phyloP scores from a whole-genome alignment of 2,888 invertebrate species.

The Latrodectus elegans region DNA sequence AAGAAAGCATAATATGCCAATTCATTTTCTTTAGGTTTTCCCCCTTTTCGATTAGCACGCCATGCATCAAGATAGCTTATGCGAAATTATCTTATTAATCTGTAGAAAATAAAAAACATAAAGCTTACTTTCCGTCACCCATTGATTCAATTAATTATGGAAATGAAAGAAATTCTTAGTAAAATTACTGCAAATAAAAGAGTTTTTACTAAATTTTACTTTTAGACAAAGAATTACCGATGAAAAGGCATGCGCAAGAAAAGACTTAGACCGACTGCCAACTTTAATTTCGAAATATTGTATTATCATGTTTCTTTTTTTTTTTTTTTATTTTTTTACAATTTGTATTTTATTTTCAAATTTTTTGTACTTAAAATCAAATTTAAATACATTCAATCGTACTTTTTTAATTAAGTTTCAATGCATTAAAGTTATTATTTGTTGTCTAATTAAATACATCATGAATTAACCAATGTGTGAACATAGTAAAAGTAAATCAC shows the following conservation, averaged over 20 bases:
- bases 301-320: no score
- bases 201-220: neutral
- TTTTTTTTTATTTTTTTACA: no score
- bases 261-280: neutral
- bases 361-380: no score
- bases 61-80: conserved; percentile 28
- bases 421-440: no score
- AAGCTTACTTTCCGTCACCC: conserved; percentile 38
- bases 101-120: neutral
- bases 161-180: neutral
- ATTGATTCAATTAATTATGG: neutral
- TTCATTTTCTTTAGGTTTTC: conserved; percentile 20
- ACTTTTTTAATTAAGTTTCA: no score
- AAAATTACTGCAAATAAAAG: neutral
- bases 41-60: conserved; percentile 31
- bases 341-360: no score
- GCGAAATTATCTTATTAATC: neutral
- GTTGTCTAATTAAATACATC: no score
- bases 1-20: neutral
- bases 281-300: no score
- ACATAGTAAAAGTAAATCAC: no score
- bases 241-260: conserved; percentile 55
- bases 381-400: no score
- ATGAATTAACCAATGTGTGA: no score
- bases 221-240: conserved; percentile 28